Base-by-base conservation (phyloP, 2,113 vertebrate species). In the Bungarus multicinctus region DNA sequence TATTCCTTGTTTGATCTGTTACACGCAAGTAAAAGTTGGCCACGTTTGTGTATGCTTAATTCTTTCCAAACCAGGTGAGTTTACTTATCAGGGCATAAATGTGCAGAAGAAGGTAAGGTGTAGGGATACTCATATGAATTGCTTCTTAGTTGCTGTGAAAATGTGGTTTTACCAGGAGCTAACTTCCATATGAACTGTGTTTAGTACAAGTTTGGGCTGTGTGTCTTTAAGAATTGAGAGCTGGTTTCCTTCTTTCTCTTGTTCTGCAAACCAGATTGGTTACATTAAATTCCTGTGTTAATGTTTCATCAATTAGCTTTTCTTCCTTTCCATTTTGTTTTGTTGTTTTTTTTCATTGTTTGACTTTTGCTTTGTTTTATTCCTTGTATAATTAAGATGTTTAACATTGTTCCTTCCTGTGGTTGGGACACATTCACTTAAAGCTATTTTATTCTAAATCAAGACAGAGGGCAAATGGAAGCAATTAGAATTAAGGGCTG, bases 351-450 rank as follows among this genome's bases (percentile, higher is more conserved):
- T 22, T 64, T 95, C 96, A 97, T 97, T 97, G 96, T 97, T 97
- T 96, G 94, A 94, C 94, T 95, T 94, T 95, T 93, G 96, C 96
- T 97, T 97, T 96, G 95, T 97, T 96, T 96, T 87, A 47, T 91
- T 94, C 95, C 64, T 90, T 2, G 0, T 94, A n/a, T 50, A 97
- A 97, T 96, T 97, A 90, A 95, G 97, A 95, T 9, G 88, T 95
- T 94, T 94, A 92, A 87, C 93, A 85, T 94, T 34, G 89, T n/a
- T 93, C 87, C 92, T 95, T 95, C 93, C 92, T 93, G 94, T 52
- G 95, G 91, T 94, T 92, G 89, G 91, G 95, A 94, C 94, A 89
- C 95, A 95, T 88, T 96, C 89, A 92, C 91, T 95, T 52, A 94
- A 3, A 20, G 93, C 91, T 92, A 0, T 18, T 95, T 95, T 18